Evolutionary conservation across 2,113 vertebrate species (phyloP), one percentile per base, ranked within the genome.

Genomic region (Gavialis gangeticus): DNA sequence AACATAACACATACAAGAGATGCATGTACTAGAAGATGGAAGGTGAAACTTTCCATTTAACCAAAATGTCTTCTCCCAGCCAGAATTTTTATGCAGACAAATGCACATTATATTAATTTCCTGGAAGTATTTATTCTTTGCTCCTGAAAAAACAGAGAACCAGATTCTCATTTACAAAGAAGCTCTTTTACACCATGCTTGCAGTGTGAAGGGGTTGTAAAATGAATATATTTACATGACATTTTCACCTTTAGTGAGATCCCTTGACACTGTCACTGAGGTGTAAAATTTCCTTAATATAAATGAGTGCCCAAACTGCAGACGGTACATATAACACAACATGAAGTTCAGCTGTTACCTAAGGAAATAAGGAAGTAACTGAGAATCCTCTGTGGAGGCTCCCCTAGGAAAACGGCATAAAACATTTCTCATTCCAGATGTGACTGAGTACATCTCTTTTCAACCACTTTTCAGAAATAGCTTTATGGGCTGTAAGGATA

Each of bases 91-190:
- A 84, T 91, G 94, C 88, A 94, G 95, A 96, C 88, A 3, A 96
- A 92, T 93, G 95, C 96, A 96, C 92, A 94, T 90, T 95, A 92
- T 89, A 92, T 93, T 96, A 97, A 97, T 96, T 95, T 96, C 94
- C 96, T 96, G 89, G 37, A 94, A 96, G 96, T 94, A 91, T 85
- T 46, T 96, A 95, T 85, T 92, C 96, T 97, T 96, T 97, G 34
- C 94, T 96, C 95, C 93, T 13, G 89, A 93, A 89, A 96, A 93
- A 71, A 93, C 64, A 77, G 75, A 94, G 93, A 80, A 83, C 91
- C 89, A 79, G 80, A 85, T 82, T 95, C 94, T 90, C 94, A 95
- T 96, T 91, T 93, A 84, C 67, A 84, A 82, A 89, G 85, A 96
- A 60, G 89, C 91, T 96, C 75, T 69, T 92, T 81, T 95, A 92